A percentile compares a stretch with the other conserved stretches of the same genome.
These are phyloP conservation scores for Ormia ochracea DNA, from an alignment of 2,888 invertebrate species.

Conservation along the genomic window DNA sequence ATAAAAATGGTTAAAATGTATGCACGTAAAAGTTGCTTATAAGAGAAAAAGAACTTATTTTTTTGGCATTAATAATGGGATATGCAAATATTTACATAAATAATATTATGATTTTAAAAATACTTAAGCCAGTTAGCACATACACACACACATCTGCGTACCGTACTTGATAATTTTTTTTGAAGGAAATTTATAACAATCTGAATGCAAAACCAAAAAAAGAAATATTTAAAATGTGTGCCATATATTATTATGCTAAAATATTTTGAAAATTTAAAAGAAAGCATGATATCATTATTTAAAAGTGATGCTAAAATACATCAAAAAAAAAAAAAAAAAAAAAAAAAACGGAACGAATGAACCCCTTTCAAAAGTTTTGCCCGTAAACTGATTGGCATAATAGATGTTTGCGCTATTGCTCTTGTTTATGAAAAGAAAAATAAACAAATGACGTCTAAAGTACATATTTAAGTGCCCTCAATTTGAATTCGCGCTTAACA, in stretches of 20 bases:
- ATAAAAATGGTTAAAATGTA: too few species aligned
- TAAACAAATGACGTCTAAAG: not conserved
- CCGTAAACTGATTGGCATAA: conserved; percentile 26
- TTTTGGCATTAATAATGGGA: not conserved
- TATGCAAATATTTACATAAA: conserved; percentile 40
- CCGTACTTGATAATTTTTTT: too few species aligned
- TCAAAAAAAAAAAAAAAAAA: not conserved
- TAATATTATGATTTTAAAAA: not conserved
- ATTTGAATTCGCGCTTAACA: not conserved
- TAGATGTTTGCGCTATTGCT: conserved; percentile 26
- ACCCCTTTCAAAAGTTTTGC: conserved; percentile 18
- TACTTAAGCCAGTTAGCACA: not conserved
- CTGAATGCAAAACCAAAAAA: too few species aligned
- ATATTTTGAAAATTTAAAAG: not conserved
- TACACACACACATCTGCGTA: not conserved
- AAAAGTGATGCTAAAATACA: conserved; percentile 24
- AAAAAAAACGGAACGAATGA: not conserved
- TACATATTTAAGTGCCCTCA: conserved; percentile 7
- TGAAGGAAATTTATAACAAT: not conserved
- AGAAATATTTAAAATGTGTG: not conserved
- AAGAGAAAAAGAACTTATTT: not conserved
- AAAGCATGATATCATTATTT: conserved; percentile 43
- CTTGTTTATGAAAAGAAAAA: not conserved
- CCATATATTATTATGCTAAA: not conserved
- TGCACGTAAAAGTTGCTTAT: conserved; percentile 8